Percentiles rank a stretch among this genome's conserved stretches.
Conservation (phyloP, 1,140 invertebrate species). For the Drosophila erecta region DNA sequence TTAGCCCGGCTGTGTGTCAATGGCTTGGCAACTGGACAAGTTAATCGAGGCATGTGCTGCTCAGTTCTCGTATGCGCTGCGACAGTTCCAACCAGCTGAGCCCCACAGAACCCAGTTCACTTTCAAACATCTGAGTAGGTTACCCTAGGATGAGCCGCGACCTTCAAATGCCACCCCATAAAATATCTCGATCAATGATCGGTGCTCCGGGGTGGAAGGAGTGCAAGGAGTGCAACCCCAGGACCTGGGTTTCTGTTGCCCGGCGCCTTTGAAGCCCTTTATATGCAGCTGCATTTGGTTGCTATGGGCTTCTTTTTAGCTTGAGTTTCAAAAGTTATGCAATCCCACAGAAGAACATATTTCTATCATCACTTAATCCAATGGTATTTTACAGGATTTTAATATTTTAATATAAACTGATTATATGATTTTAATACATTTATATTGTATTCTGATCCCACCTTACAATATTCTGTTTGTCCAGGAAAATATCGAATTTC, state of each 20-base stretch:
- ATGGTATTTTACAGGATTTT: no score
- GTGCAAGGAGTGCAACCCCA: conserved; percentile 30
- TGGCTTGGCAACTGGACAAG: conserved; percentile 48
- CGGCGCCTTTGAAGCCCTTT: not conserved
- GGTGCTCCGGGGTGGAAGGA: conserved; percentile 14
- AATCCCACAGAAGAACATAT: not conserved
- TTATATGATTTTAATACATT: no score
- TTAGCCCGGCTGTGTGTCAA: conserved; percentile 36
- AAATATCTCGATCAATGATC: conserved; percentile 2
- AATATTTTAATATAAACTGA: no score
- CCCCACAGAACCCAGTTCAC: conserved; percentile 15
- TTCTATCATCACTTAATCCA: not conserved
- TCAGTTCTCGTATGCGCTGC: conserved; percentile 27
- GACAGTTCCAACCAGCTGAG: conserved; percentile 31
- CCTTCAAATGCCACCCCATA: conserved; percentile 56
- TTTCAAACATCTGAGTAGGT: not conserved
- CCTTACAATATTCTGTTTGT: not conserved
- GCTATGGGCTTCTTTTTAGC: not conserved
- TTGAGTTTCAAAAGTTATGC: conserved; percentile 11
- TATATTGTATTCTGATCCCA: no score
- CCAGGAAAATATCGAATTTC: not conserved
- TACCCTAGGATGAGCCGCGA: conserved; percentile 26
- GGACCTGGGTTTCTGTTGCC: conserved; percentile 18
- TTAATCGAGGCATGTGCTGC: conserved; percentile 40
- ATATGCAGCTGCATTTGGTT: conserved; percentile 26